Evolutionary conservation across 2,113 vertebrate species (phyloP), one percentile per base, ranked within the genome.

Genomic region (Cololabis saira): DNA sequence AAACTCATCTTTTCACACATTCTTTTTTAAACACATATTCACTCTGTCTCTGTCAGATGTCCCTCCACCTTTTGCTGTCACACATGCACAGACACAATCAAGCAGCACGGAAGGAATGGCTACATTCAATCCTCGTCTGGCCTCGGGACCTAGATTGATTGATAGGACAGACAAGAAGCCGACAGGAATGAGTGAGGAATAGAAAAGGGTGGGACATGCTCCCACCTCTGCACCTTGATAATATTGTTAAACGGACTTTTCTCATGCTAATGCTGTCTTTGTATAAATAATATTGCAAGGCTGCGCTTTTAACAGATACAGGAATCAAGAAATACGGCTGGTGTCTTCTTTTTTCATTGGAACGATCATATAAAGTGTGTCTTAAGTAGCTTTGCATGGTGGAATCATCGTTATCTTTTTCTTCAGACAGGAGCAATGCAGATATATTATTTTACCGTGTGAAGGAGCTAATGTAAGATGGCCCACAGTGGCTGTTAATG

Each of bases 91-190:
- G 41, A 75, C 40, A 81, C 5, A 69, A 63, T 83, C 70, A 57
- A 62, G 59, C 53, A 50, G 40, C 50, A 43, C 63, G 50, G 47
- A 71, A 62, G 61, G 67, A 88, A 84, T 61, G 81, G 75, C 67
- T 50, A 77, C 75, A 75, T 76, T 80, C 77, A 82, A 82, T 89
- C 77, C 75, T 61, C 19, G 69, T 76, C 84, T 85, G 80, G 83
- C 83, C 80, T 57, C 54, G 19, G 65, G 81, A 86, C 69, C 67
- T 57, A 60, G 63, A 82, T 83, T 90, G 87, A 90, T 87, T 89
- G 82, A 90, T 88, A 61, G 66, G 52, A 63, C 56, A 77, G 71
- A 54, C 67, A 12, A 61, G 78, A 27, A 74, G 78, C 75, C 62
- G 63, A 72, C 67, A 71, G 66, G 67, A 81, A 81, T 82, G 80